Evolutionary conservation across 2,797 vertebrate genomes (phyloP), one percentile per base, ranked within the genome.

Genomic region (Chrysocyon brachyurus): DNA sequence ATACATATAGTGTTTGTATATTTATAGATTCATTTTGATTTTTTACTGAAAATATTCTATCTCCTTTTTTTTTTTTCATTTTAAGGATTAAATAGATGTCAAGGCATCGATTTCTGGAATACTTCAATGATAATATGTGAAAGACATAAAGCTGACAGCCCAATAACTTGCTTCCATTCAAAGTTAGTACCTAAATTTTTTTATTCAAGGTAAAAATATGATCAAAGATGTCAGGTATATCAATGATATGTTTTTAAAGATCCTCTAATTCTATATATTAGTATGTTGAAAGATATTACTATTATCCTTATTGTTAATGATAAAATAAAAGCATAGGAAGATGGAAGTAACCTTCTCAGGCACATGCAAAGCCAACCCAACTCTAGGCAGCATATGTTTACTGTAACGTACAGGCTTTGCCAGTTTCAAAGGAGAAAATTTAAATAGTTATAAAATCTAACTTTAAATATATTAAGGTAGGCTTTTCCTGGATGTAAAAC

Each of bases 111-210:
- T 83, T 95, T 96, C 79, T 95, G 19, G 14, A 56, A 31, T 21
- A 78, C 40, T 2, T 87, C 87, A 68, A 91, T 68, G 31, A 83
- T 63, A 82, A 21, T 19, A 64, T 4, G 1, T 85, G 59, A 70
- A 86, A 79, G 26, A 64, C 21, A 70, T 63, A 79, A 92, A 26
- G 70, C 17, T 66, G 8, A 88, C 87, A 90, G 26, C 14, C 56
- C 12, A 66, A 95, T 10, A 97, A 92, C n/a, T 57, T 87, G 4
- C 63, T 94, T 92, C 56, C 59, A 57, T 59, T 95, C 81, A 77
- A 61, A 94, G 19, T 85, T 77, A 93, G 31, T 75, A 75, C 72
- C 12, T 94, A 46, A 33, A 64, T 81, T n/a, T 95, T 92, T 95
- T 59, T 57, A 28, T 46, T 14, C 75, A 86, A 33, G 26, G 87